Percentiles rank a stretch among this genome's conserved stretches.
Evolutionary conservation across 2,888 invertebrate genomes (phyloP).

Genomic region (Rotaria socialis): DNA sequence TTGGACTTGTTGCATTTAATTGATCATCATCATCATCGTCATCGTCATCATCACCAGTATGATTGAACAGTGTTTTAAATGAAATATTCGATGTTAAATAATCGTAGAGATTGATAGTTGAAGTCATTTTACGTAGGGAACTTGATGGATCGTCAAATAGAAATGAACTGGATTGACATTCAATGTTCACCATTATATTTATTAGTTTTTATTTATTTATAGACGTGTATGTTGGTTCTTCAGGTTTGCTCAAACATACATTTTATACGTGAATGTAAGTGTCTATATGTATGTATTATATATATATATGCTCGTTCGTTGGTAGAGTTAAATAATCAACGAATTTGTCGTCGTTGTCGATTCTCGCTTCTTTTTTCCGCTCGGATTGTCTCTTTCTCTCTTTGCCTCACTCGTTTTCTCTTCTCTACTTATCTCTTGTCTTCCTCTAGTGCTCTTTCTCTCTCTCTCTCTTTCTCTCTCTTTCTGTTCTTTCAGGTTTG

Average conservation of each 20-base stretch:
- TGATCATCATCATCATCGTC: background rate
- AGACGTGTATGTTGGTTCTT: background rate
- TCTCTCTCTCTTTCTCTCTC: background rate
- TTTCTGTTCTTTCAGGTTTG: background rate
- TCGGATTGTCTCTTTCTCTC: background rate
- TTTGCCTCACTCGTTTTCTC: background rate
- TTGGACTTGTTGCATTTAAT: background rate
- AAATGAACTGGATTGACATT: no score
- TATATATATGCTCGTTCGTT: no score
- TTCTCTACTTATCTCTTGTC: background rate
- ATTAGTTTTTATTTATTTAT: background rate
- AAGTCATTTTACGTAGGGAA: background rate
- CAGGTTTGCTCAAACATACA: background rate
- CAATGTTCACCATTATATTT: background rate
- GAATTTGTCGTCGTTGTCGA: no score
- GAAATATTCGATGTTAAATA: background rate
- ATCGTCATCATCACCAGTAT: background rate
- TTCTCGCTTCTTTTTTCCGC: background rate
- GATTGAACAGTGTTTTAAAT: background rate
- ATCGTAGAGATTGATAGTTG: background rate
- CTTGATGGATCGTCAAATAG: background rate
- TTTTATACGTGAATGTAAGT: no score
- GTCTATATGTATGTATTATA: no score
- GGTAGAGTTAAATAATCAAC: no score
- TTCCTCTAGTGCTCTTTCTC: background rate